These are phyloP conservation scores for Octodon degus DNA, from an alignment of 2,113 vertebrate genomes.

Conservation along the genomic window DNA sequence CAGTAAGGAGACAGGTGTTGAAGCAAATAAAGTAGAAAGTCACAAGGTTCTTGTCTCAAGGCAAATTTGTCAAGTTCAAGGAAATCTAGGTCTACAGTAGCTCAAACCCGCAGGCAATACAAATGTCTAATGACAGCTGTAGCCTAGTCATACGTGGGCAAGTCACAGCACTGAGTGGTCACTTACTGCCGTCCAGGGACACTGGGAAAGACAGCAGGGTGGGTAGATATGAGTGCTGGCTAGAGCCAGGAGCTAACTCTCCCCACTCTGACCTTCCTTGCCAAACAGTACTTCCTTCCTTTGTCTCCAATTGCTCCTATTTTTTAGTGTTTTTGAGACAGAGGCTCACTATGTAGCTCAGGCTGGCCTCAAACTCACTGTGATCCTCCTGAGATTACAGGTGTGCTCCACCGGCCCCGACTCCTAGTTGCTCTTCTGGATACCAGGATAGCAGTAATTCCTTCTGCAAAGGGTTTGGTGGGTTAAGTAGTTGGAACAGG, in stretches of 20 bases:
- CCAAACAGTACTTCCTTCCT: neutral
- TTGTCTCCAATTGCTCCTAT: neutral
- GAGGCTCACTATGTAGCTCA: neutral
- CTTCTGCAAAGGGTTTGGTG: neutral
- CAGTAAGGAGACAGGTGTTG: neutral
- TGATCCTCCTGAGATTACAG: neutral
- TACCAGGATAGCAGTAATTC: neutral
- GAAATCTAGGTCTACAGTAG: neutral
- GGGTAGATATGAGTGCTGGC: accelerated
- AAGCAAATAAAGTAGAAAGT: neutral
- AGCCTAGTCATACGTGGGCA: no score
- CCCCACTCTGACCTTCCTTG: neutral
- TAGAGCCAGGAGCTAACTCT: neutral
- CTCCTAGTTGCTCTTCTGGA: neutral
- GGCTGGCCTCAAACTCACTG: neutral
- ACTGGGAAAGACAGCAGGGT: neutral
- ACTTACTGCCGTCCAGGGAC: neutral
- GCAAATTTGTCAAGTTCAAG: neutral
- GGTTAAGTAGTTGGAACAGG: no score
- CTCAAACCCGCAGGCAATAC: neutral
- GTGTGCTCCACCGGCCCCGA: neutral
- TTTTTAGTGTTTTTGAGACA: neutral
- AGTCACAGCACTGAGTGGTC: neutral
- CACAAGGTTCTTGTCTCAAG: neutral
- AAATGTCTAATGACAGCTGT: neutral